Evolutionary conservation across 1,140 invertebrate genomes (phyloP).

Genomic region (Helicorthomorpha holstii): DNA sequence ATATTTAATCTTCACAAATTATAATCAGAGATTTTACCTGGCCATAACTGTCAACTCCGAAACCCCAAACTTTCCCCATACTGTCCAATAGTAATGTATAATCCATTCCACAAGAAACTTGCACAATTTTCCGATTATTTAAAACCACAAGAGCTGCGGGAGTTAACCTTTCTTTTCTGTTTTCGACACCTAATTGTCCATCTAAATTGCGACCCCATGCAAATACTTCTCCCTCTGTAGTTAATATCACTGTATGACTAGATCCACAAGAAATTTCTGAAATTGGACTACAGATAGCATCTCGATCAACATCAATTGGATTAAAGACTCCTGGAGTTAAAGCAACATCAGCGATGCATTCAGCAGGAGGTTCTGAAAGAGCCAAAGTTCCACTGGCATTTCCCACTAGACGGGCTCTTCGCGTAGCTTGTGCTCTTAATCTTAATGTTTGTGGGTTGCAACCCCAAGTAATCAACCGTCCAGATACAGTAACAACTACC

Average conservation of each 20-base stretch:
- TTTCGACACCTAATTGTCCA: slow-evolving; percentile 47
- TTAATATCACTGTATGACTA: slow-evolving; percentile 46
- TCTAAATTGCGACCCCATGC: slow-evolving; percentile 52
- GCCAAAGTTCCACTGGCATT: not conserved
- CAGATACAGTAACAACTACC: slow-evolving; percentile 47
- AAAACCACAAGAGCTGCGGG: slow-evolving; percentile 23
- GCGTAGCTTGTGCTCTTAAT: slow-evolving; percentile 43
- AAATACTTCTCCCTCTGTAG: slow-evolving; percentile 41
- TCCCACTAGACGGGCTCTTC: slow-evolving; percentile 29
- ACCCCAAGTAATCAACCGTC: slow-evolving; percentile 57
- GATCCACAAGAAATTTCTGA: slow-evolving; percentile 43
- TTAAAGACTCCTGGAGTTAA: slow-evolving; percentile 29
- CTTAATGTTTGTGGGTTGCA: slow-evolving; percentile 55
- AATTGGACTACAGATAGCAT: slow-evolving; percentile 30
- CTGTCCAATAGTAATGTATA: slow-evolving; percentile 46
- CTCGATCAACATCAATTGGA: slow-evolving; percentile 38
- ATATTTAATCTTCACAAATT: not conserved
- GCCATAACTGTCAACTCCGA: slow-evolving; percentile 42
- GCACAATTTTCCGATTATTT: slow-evolving; percentile 24
- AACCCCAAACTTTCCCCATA: slow-evolving; percentile 36
- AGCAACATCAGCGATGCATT: slow-evolving; percentile 14
- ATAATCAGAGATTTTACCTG: slow-evolving; percentile 25
- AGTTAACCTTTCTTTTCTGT: slow-evolving; percentile 21
- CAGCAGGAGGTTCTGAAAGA: not conserved
- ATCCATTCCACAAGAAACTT: slow-evolving; percentile 46